phyloP scores from a whole-genome alignment of 1,140 invertebrate species.

The Aphis craccivora region DNA sequence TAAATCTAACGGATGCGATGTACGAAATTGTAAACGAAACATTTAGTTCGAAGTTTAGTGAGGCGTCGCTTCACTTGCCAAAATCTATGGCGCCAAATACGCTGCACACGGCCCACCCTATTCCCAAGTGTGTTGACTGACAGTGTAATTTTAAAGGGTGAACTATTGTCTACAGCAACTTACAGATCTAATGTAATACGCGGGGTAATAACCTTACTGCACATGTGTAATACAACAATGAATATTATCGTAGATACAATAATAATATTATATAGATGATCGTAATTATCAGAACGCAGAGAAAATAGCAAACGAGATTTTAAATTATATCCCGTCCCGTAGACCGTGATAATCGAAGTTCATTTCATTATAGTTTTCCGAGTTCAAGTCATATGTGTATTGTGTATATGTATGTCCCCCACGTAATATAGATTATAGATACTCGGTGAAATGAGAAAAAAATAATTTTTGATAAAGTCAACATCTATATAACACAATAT shows the following conservation, averaged over 20 bases:
- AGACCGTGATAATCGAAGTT: not conserved
- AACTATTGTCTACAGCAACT: not conserved
- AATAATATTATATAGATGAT: not conserved
- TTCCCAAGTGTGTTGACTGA: not conserved
- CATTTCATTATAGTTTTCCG: not conserved
- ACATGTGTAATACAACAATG: not conserved
- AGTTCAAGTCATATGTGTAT: not conserved
- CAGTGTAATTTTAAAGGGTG: not conserved
- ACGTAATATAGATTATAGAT: not conserved
- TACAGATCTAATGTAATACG: not conserved
- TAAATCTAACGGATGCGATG: not conserved
- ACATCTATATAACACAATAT: not conserved
- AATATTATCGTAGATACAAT: not conserved
- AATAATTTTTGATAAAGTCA: not conserved
- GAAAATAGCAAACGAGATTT: not conserved
- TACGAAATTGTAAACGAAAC: not conserved
- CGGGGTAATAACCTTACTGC: too few relatives aligned
- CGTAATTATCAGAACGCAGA: not conserved
- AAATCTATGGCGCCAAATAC: constrained; percentile 5
- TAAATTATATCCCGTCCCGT: not conserved
- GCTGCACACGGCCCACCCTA: not conserved
- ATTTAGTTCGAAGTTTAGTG: constrained; percentile 1
- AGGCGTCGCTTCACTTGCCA: not conserved
- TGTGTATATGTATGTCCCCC: not conserved
- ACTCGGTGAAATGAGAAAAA: not conserved